Evolutionary conservation across 2,797 vertebrate species (phyloP).

Genomic region (Acomys russatus): DNA sequence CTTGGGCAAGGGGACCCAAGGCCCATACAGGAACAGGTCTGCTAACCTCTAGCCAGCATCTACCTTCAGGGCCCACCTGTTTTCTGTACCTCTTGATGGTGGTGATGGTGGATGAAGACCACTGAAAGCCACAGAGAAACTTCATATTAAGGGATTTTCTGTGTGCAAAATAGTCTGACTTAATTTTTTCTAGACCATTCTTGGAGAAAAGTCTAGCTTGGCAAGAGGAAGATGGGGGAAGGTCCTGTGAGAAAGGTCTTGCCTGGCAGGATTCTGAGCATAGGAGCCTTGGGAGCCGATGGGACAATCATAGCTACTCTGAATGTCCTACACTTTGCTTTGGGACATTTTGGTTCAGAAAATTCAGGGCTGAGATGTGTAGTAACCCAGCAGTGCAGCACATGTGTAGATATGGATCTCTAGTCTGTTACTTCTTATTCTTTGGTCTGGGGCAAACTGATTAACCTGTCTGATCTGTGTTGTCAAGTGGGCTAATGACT

Average conservation of each 20-base stretch:
- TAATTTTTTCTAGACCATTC: background rate
- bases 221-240: background rate
- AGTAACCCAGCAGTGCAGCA: background rate
- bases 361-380: background rate
- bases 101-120: background rate
- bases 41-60: background rate
- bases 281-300: background rate
- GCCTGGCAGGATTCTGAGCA: background rate
- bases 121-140: background rate
- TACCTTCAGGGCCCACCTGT: background rate
- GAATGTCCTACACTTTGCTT: background rate
- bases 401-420: background rate
- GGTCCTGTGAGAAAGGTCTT: background rate
- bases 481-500: background rate
- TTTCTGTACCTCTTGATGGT: background rate
- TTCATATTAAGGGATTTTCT: background rate
- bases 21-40: background rate
- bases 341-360: background rate
- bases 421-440: background rate
- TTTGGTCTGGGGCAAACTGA: background rate
- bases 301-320: fast-evolving
- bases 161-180: background rate
- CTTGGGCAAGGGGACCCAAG: background rate
- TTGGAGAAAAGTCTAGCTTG: background rate
- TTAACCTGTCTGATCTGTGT: background rate